phyloP scores from a whole-genome alignment of 2,888 invertebrate genomes.

The Drosophila bunnanda region DNA sequence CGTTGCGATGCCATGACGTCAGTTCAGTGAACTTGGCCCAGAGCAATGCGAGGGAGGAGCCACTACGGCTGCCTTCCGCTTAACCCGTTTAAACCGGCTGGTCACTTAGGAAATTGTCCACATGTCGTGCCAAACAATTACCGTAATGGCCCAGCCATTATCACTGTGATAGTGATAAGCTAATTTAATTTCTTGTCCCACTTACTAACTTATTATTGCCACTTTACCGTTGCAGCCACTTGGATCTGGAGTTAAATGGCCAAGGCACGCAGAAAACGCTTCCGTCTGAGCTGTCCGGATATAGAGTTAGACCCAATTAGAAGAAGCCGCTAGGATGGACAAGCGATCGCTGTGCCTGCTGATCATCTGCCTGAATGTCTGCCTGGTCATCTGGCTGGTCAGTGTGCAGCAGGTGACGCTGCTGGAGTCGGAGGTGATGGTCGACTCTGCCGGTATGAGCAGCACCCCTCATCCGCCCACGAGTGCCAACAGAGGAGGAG shows the following conservation, averaged over 20 bases:
- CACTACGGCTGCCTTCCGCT: not conserved
- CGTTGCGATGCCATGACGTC: slow-evolving; percentile 21
- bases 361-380: slow-evolving; percentile 83
- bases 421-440: slow-evolving; percentile 61
- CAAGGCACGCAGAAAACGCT: slow-evolving; percentile 72
- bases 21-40: slow-evolving; percentile 8
- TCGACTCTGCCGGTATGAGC: slow-evolving; percentile 38
- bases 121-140: slow-evolving; percentile 38
- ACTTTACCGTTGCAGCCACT: slow-evolving; percentile 45
- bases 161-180: slow-evolving; percentile 10
- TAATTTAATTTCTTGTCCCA: not conserved
- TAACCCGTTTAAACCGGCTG: slow-evolving; percentile 32
- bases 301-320: slow-evolving; percentile 23
- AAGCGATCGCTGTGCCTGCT: slow-evolving; percentile 83
- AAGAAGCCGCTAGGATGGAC: slow-evolving; percentile 79
- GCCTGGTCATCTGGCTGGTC: slow-evolving; percentile 84
- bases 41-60: not conserved
- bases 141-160: slow-evolving; percentile 30
- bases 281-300: slow-evolving; percentile 63
- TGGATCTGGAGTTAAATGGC: slow-evolving; percentile 68
- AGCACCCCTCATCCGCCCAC: slow-evolving; percentile 37
- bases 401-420: slow-evolving; percentile 81
- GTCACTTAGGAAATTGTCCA: slow-evolving; percentile 34
- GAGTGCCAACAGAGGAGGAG: slow-evolving; percentile 56
- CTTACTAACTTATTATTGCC: slow-evolving; percentile 16